Evolutionary conservation across 2,797 vertebrate species (phyloP), one percentile per base, ranked within the genome.

Genomic region (Chelon labrosus): DNA sequence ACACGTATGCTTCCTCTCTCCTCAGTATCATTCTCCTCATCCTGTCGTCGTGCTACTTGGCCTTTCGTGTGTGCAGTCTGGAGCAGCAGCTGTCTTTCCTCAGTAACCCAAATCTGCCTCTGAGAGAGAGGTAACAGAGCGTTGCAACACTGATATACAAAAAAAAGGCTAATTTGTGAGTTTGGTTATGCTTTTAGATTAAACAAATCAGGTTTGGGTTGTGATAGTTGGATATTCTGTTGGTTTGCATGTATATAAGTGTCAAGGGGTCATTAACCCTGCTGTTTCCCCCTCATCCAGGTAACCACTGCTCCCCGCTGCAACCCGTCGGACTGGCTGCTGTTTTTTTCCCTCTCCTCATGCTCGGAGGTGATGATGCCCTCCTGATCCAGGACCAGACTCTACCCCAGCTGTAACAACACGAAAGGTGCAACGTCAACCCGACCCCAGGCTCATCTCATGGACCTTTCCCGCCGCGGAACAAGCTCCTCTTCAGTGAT

Each of bases 61-160:
- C 97, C 0, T 97, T 98, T 79, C 95, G 97, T n/a, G 97, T 98
- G 80, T 98, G 96, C 90, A 96, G 93, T 68, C 93, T 98, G 92
- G 97, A 98, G 87, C 96, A 97, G 88, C 96, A 97, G 85, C 92
- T 98, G 58, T 96, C 96, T 70, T 96, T 96, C 78, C 93, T 96
- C 74, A 93, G 88, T 75, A 94, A 94, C 69, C 93, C 94, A 13
- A 84, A 87, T 1, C 80, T 93, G 80, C 91, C 93, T 52, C 84
- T 94, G 62, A 91, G 91, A 83, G 93, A 95, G 88, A 97, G 96
- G 96, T 97, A 87, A 88, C 12, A 1, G 7, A 16, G 16, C 14
- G 55, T n/a, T 17, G 14, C 46, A 2, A 68, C 8, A 10, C 11
- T 0, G n/a, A 42, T 22, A 22, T 22, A 22, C 22, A 22, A 22